Evolutionary conservation across 1,140 invertebrate genomes (phyloP), one percentile per base, ranked within the genome.

Genomic region (Riptortus pedestris): DNA sequence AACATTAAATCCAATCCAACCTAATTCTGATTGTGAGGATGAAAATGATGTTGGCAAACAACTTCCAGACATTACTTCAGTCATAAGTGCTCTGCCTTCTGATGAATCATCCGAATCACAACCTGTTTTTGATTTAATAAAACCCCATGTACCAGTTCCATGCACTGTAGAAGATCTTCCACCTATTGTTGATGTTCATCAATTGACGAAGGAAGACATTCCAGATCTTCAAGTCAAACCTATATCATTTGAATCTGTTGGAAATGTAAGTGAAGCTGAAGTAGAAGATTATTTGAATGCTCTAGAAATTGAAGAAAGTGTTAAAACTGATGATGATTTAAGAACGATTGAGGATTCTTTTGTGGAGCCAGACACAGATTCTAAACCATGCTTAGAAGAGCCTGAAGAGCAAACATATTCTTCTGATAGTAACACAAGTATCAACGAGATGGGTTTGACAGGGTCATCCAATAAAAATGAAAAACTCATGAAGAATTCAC

Each of bases 221-320:
- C 64, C 59, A 9, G 64, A 65, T 22, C 47, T 65, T n/a, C 45
- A 66, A 29, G 52, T 63, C 18, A 57, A 48, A 47, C 67, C 67
- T 11, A 38, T 68, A 14, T 63, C 71, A 5, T 79, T 79, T 69
- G 71, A 72, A 63, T 70, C 72, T 45, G 74, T 77, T 12, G 74
- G 80, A 65, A 24, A 55, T 27, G 69, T 83, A 45, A 78, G 77
- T 38, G 82, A 83, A 61, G 75, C 75, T 47, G 80, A 83, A 68
- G 69, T 84, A n/a, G 77, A 76, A 51, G 74, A 79, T 38, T 81
- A 82, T 72, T 73, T 84, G 43, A 74, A 79, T 2, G 76, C 81
- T 60, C 70, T 83, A n/a, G 80, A 66, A 51, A 66, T 66, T 63
- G 64, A 71, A 24, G 22, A 24, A 55, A 45, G n/a, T 24, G 20